Base-by-base conservation (phyloP, 1,140 invertebrate species). In the Drosophila bocki region DNA sequence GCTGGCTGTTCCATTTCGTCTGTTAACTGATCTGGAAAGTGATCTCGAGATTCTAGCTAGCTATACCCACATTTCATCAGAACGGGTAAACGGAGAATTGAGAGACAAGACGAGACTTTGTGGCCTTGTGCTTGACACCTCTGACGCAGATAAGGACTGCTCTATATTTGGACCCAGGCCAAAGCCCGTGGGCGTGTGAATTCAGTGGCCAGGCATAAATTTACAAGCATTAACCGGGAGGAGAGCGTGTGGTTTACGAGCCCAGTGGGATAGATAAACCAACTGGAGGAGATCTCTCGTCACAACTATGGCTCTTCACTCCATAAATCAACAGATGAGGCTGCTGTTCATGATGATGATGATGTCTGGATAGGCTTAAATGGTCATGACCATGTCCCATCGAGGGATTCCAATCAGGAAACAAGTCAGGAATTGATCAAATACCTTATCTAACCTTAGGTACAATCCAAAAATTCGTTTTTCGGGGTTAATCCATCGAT, bases 61-160 rank as follows among this genome's bases (percentile, higher is more conserved):
- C n/a, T 6, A 32, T 33, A 11, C 9, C 2, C n/a, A 12, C 33
- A 84, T 85, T 81, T 85, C 74, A 69, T 62, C 72, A 85, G 48
- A 60, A 32, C 39, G 37, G 37, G 50, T 51, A 70, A 82, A 13
- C 33, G 35, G 33, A 57, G 17, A 33, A 39, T 13, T 15, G 35
- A 22, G 44, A 13, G 2, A 0, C n/a, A n/a, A 69, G 65, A 37
- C 56, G 17, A 39, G 53, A 39, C 53, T 39, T 26, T 39, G 22
- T 57, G 70, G 74, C 74, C 50, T 45, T 68, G 61, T 68, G 62
- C 74, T 77, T 67, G 56, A 56, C 56, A 67, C 50, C 74, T 44
- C 39, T 51, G 37, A 19, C 22, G 13, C 62, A 61, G 63, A 78
- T 77, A 77, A 72, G 53, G 54, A 32, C 53, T 42, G 68, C 22